phyloP scores from a whole-genome alignment of 2,888 invertebrate genomes.

The Cacoxenus indagator region DNA sequence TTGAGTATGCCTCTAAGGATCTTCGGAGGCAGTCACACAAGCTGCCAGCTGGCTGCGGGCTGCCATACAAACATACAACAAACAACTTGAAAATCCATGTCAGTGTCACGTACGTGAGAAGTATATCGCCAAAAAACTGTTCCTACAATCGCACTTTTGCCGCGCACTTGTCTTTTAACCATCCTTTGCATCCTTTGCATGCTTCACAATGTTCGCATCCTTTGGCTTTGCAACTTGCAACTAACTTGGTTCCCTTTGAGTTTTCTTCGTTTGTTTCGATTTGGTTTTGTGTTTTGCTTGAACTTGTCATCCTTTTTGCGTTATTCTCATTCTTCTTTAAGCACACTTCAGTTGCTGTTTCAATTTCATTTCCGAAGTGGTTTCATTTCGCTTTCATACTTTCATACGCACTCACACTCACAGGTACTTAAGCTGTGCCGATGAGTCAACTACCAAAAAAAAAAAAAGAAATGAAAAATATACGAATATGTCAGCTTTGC shows the following conservation, averaged over 20 bases:
- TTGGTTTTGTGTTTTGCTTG: slow-evolving; percentile 15
- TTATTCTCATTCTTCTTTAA: slow-evolving; percentile 26
- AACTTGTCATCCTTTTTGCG: slow-evolving; percentile 15
- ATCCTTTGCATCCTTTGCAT: slow-evolving; percentile 17
- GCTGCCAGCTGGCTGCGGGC: slow-evolving; percentile 6
- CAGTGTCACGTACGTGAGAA: slow-evolving; percentile 65
- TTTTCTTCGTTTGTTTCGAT: slow-evolving; percentile 36
- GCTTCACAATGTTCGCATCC: slow-evolving; percentile 55
- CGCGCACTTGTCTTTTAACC: slow-evolving; percentile 2
- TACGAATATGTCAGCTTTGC: slow-evolving; percentile 55
- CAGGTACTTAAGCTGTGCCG: slow-evolving; percentile 2
- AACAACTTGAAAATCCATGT: slow-evolving; percentile 63
- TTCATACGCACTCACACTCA: slow-evolving; percentile 19
- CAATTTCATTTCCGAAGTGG: background rate
- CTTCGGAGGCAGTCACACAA: slow-evolving; percentile 36
- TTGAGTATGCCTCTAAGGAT: slow-evolving; percentile 44
- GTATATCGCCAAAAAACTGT: slow-evolving; percentile 28
- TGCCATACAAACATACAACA: slow-evolving; percentile 39
- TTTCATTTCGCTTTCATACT: slow-evolving; percentile 8
- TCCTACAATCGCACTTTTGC: slow-evolving; percentile 24
- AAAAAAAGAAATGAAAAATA: slow-evolving; percentile 24
- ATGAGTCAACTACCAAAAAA: no score
- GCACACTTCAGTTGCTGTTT: background rate
- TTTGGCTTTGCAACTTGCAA: slow-evolving; percentile 35
- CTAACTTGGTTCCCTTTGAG: slow-evolving; percentile 27